Evolutionary conservation across 2,113 vertebrate species (phyloP).

Genomic region (Eolophus roseicapilla): DNA sequence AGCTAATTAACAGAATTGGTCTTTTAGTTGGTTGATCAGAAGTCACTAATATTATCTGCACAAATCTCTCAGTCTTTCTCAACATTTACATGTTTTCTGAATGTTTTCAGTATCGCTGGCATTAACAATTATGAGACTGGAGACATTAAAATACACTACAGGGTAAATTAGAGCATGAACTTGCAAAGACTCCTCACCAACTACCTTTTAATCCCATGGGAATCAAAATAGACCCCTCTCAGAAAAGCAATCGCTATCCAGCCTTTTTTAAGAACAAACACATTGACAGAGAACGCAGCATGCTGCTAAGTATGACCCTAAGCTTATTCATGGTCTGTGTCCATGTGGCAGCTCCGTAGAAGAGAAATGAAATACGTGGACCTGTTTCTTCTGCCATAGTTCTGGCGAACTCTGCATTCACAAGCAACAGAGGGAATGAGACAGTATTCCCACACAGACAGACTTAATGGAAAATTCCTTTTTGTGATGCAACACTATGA

Average conservation of each 20-base stretch:
- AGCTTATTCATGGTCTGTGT: not conserved
- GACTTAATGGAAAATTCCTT: not conserved
- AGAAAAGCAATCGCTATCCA: not conserved
- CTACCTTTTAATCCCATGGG: not conserved
- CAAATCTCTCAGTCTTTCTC: not conserved
- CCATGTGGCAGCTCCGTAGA: not conserved
- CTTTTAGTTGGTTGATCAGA: not conserved
- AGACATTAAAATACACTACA: not conserved
- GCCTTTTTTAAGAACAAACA: not conserved
- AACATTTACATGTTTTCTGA: not conserved
- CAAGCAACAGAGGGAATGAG: not conserved
- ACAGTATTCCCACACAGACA: not conserved
- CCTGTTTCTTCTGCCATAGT: not conserved
- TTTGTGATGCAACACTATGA: not conserved
- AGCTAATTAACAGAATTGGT: not conserved
- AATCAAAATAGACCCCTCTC: not conserved
- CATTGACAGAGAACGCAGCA: accelerated
- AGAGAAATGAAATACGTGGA: not conserved
- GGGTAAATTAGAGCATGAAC: not conserved
- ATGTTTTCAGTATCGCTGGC: not conserved
- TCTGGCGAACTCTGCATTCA: not conserved
- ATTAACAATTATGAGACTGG: not conserved
- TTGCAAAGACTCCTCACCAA: not conserved
- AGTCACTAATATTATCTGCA: not conserved
- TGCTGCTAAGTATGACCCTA: not conserved